Percentiles rank a stretch among this genome's conserved stretches.
Evolutionary conservation across 1,140 invertebrate species (phyloP).

Genomic region (Drosophila elegans): DNA sequence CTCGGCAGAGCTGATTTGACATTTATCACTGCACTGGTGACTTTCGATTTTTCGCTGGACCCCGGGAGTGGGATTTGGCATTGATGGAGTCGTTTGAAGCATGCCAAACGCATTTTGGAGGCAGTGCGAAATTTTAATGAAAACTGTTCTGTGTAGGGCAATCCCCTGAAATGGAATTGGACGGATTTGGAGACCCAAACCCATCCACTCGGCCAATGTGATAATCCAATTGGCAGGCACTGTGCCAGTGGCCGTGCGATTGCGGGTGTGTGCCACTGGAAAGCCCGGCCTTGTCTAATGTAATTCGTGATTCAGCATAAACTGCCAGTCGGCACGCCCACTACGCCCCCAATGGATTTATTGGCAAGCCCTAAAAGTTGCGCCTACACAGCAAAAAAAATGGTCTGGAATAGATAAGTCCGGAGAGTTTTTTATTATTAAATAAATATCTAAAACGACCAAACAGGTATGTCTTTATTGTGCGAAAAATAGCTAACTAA

Average conservation of each 20-base stretch:
- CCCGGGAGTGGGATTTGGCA: conserved; percentile 41
- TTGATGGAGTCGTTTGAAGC: conserved; percentile 70
- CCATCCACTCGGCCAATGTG: conserved; percentile 38
- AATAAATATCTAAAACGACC: no score
- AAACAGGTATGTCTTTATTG: no score
- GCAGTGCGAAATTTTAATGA: conserved; percentile 67
- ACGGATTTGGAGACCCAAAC: background rate
- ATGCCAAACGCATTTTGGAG: conserved; percentile 50
- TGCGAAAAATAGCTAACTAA: no score
- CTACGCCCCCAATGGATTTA: conserved; percentile 51
- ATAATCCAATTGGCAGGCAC: conserved; percentile 74
- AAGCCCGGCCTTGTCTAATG: conserved; percentile 69
- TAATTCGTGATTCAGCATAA: conserved; percentile 83
- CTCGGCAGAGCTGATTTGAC: conserved; percentile 72
- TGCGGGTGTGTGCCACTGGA: conserved; percentile 11
- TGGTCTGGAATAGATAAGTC: no score
- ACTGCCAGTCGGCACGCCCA: conserved; percentile 46
- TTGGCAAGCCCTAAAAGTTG: conserved; percentile 44
- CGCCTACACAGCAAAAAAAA: conserved; percentile 10
- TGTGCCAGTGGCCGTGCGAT: conserved; percentile 15
- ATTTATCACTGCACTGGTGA: conserved; percentile 74
- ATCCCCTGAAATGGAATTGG: conserved; percentile 9
- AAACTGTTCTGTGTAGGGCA: conserved; percentile 39
- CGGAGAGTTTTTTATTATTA: no score
- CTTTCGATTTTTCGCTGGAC: conserved; percentile 51